Percentiles rank a stretch among this genome's conserved stretches.
Conservation (phyloP, 2,113 vertebrate species). For the Nerophis lumbriciformis region DNA sequence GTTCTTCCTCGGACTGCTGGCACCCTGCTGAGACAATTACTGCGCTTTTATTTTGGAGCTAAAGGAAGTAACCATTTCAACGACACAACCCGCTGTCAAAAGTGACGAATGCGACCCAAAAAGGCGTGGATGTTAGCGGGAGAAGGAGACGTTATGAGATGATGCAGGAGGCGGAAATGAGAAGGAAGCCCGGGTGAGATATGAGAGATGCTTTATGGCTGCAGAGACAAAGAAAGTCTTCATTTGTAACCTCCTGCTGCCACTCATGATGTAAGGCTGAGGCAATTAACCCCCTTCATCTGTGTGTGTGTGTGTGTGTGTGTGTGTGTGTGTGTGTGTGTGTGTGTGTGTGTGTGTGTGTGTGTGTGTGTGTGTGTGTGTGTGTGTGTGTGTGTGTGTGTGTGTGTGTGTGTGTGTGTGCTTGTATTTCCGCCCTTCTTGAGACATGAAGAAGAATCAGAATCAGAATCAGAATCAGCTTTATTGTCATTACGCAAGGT, state of each 20-base stretch:
- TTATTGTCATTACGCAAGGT: no score
- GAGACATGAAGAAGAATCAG: no score
- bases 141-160: slow-evolving; percentile 2
- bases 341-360: no score
- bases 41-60: no score
- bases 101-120: neutral
- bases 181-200: slow-evolving; percentile 8
- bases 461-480: no score
- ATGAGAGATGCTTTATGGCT: slow-evolving; percentile 38
- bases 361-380: neutral
- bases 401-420: slow-evolving; percentile 14
- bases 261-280: slow-evolving; percentile 60
- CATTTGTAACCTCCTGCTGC: slow-evolving; percentile 47
- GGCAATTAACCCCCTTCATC: slow-evolving; percentile 65
- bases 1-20: neutral
- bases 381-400: no score
- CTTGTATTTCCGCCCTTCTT: no score
- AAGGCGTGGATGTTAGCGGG: neutral
- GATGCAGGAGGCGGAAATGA: slow-evolving; percentile 24
- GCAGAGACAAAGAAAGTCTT: slow-evolving; percentile 45
- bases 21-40: no score
- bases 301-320: neutral
- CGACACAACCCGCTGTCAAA: no score
- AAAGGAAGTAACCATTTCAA: no score
- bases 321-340: no score